Percentiles rank a stretch among this genome's conserved stretches.
Conservation (phyloP, 2,888 invertebrate species). For the Rhagonycha fulva region DNA sequence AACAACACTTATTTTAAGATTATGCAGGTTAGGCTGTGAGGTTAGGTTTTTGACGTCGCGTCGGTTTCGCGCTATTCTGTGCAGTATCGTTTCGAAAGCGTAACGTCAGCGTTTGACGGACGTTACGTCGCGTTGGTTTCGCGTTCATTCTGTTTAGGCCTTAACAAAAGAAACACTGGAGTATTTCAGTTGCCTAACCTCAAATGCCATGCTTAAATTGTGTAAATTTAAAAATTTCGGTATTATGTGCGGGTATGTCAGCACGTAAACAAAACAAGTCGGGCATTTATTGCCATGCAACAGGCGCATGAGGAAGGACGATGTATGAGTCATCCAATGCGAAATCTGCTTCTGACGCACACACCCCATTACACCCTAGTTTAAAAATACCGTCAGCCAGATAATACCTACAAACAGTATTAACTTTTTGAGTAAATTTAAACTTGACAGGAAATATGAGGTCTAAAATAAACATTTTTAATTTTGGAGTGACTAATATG, state of each 20-base stretch:
- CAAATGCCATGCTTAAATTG: neutral
- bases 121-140: too few relatives aligned
- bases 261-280: slow-evolving; percentile 11
- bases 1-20: too few relatives aligned
- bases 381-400: neutral
- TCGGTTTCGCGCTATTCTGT: too few relatives aligned
- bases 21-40: too few relatives aligned
- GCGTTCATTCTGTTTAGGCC: too few relatives aligned
- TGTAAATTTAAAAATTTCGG: neutral
- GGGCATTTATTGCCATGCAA: slow-evolving; percentile 12
- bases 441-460: neutral
- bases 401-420: neutral
- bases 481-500: neutral
- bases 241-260: slow-evolving; percentile 2
- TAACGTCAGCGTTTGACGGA: too few relatives aligned
- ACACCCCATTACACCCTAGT: slow-evolving; percentile 10
- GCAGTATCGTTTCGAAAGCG: too few relatives aligned
- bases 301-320: slow-evolving; percentile 9
- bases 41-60: too few relatives aligned
- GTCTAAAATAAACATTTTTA: neutral
- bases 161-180: neutral
- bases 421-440: neutral
- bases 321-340: slow-evolving; percentile 8
- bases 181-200: neutral
- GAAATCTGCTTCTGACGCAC: slow-evolving; percentile 16